Conservation (phyloP, 2,113 vertebrate genomes). For the Oreotrochilus melanogaster region DNA sequence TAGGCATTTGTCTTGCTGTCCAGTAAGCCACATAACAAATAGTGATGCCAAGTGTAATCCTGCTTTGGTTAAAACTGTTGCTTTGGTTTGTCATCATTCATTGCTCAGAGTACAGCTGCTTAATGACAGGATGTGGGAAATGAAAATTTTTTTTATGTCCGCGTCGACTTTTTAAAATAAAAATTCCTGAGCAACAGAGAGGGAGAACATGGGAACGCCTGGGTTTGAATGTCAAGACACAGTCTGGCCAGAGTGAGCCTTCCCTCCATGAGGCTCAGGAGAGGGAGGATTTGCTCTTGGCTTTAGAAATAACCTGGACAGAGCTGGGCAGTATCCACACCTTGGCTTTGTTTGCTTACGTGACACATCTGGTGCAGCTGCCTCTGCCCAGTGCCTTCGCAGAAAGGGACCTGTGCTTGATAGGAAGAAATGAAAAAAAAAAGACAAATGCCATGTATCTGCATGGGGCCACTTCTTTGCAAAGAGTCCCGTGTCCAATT, state of each 20-base stretch:
- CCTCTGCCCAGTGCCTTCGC: not conserved
- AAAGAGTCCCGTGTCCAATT: not conserved
- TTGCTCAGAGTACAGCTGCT: constrained; percentile 48
- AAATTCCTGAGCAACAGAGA: constrained; percentile 27
- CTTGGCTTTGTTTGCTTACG: not conserved
- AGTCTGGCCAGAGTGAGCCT: not conserved
- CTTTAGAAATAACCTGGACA: constrained; percentile 41
- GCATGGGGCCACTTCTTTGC: not conserved
- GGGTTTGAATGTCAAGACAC: accelerated
- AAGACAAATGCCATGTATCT: not conserved
- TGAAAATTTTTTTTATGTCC: constrained; percentile 29
- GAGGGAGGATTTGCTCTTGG: not conserved
- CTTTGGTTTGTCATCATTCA: constrained; percentile 61
- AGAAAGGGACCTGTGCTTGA: accelerated
- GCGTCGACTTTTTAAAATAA: constrained; percentile 40
- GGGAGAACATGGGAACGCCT: not conserved
- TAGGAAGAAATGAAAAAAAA: not conserved
- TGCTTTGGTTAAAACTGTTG: constrained; percentile 51
- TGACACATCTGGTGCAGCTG: not conserved
- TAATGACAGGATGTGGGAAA: constrained; percentile 65
- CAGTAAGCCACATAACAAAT: constrained; percentile 50
- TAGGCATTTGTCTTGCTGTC: constrained; percentile 61
- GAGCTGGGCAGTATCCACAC: not conserved
- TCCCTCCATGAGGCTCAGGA: not conserved
- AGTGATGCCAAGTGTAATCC: constrained; percentile 42